Base-by-base conservation (phyloP, 2,888 invertebrate species). In the Syrphus vitripennis region DNA sequence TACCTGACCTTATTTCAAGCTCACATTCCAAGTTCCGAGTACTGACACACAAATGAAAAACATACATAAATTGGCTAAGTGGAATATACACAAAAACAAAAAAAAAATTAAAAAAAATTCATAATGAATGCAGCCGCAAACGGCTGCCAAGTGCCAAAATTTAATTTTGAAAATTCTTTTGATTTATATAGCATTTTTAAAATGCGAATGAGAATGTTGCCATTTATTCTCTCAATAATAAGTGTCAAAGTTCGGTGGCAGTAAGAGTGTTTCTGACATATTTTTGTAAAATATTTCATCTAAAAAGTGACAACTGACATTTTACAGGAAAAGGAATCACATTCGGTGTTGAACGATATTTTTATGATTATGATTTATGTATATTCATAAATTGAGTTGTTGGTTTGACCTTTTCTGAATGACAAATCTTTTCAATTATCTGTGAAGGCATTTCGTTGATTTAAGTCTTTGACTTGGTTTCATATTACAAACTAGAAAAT, bases 131-230 rank as follows among this genome's bases (percentile, higher is more conserved):
- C 53, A 31, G 10, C 26, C 45, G 16, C 26, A 65, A 59, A 48
- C 21, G 48, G 16, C 72, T 65, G 72, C 26, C 65, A 72, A 79
- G 57, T 79, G 71, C 37, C 65, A 65, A 48, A 48, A 65, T 79
- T 79, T 65, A 65, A 79, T 65, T 72, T 42, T 75, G 42, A 24
- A 37, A 75, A 42, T 53, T 75, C 34, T 1, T 42, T 55, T 63
- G 78, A 65, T 45, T 79, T 79, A 55, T 79, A 55, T 50, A 26
- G 9, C 37, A 24, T 6, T 53, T 31, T 70, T 10, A 12, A 14
- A 63, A 2, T 21, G 37, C 9, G 26, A 53, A 53, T n/a, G 9
- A 65, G 19, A 14, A 16, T 34, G 7, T 29, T 34, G 16, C 16
- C 48, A 14, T 37, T 26, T 26, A 1, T n/a, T 45, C 4, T 70